These are phyloP conservation scores for Caenorhabditis briggsae DNA, from an alignment of 1,140 invertebrate species.

Conservation along the genomic window DNA sequence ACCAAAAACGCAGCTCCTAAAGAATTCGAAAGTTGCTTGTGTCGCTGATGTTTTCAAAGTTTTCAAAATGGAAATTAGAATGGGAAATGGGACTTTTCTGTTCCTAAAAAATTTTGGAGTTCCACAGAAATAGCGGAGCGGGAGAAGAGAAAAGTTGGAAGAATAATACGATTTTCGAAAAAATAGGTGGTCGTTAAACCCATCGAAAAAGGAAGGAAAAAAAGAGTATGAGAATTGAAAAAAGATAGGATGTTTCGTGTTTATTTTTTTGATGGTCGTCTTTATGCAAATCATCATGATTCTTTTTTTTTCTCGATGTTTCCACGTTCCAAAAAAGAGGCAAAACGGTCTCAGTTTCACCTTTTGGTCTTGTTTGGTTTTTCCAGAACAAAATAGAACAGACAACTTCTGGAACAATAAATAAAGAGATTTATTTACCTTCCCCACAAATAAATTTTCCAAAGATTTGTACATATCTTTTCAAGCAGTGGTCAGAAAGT, in stretches of 20 bases:
- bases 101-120: neutral
- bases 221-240: slow-evolving; percentile 39
- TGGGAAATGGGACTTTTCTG: neutral
- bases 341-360: slow-evolving; percentile 13
- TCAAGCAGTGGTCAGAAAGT: too few relatives aligned
- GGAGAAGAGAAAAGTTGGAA: slow-evolving; percentile 16
- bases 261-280: slow-evolving; percentile 30
- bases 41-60: neutral
- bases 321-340: neutral
- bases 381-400: neutral
- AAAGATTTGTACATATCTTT: too few relatives aligned
- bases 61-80: slow-evolving; percentile 16
- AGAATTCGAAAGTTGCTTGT: neutral
- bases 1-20: neutral
- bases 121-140: neutral
- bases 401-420: too few relatives aligned
- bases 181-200: slow-evolving; percentile 56
- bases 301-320: neutral
- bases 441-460: too few relatives aligned
- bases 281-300: slow-evolving; percentile 33
- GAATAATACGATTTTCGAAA: slow-evolving; percentile 52
- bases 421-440: too few relatives aligned
- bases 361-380: neutral
- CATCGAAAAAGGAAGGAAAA: slow-evolving; percentile 1
- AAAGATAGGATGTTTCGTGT: slow-evolving; percentile 23